Evolutionary conservation across 2,113 vertebrate species (phyloP).

Genomic region (Tamias sibiricus): DNA sequence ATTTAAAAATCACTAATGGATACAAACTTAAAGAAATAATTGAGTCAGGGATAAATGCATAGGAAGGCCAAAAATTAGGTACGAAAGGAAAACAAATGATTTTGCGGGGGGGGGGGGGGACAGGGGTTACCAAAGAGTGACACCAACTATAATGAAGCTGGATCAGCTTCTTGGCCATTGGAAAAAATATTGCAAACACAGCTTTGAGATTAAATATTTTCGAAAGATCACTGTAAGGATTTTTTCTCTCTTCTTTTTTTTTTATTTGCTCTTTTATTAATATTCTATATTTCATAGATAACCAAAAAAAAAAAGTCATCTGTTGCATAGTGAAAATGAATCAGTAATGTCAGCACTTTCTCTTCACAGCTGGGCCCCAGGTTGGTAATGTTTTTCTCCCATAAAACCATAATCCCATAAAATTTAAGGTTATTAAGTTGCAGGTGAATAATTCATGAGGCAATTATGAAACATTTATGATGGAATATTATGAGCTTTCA

Average conservation of each 20-base stretch:
- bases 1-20: conserved; percentile 9
- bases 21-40: background rate
- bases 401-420: conserved; percentile 76
- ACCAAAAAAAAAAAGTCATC: background rate
- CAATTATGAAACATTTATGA: conserved; percentile 81
- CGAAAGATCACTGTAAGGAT: conserved; percentile 60
- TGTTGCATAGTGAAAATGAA: conserved; percentile 64
- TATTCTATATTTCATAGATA: conserved; percentile 69
- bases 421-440: conserved; percentile 82
- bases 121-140: background rate
- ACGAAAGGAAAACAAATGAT: conserved; percentile 3
- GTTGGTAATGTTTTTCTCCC: conserved; percentile 66
- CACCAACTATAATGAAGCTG: background rate
- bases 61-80: background rate
- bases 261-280: conserved; percentile 76
- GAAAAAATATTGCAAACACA: conserved; percentile 33
- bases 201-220: conserved; percentile 63
- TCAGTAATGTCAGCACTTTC: conserved; percentile 71
- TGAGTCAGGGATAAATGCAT: background rate
- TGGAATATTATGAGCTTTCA: conserved; percentile 67
- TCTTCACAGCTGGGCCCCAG: conserved; percentile 70
- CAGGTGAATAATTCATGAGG: conserved; percentile 81
- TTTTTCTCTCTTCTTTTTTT: conserved; percentile 36
- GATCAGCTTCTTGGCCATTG: background rate
- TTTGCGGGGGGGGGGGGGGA: no score